Base-by-base conservation (phyloP, 2,113 vertebrate species). In the Platycercus adscitus region DNA sequence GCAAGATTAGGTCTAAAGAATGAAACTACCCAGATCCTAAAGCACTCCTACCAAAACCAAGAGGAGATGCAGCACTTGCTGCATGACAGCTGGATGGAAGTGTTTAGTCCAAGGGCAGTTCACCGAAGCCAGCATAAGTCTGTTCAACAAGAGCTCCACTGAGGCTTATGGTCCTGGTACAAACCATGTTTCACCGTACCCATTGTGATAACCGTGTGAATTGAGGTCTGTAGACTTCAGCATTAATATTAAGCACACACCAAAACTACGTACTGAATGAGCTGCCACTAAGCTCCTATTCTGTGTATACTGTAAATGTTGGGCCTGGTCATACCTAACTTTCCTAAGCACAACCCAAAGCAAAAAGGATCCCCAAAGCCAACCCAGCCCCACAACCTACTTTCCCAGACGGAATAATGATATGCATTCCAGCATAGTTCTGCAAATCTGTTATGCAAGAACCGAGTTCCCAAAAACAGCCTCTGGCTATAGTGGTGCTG, bases 351-450 rank as follows among this genome's bases (percentile, higher is more conserved):
- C 12, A 60, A 71, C 35, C 10, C 63, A 72, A 89, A 91, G 7
- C 33, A 53, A 35, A 43, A 75, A 47, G 52, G 10, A 37, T 14
- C 7, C 19, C 26, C 39, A 66, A 52, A 79, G 20, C 49, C 53
- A 89, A 11, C 39, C 17, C 13, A 33, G 13, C 24, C 37, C 31
- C 11, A 14, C 53, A 86, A 29, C 37, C 52, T 86, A 11, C 50
- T 87, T 89, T 82, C 39, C 91, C 77, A 95, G 89, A 55, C 17
- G 33, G 8, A 49, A 83, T 90, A 97, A 97, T 87, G 95, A 17
- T 43, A 93, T 39, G 65, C 88, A 97, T 97, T 97, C 86, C 94
- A 86, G 78, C 71, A 92, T 89, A 89, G 79, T 55, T 95, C 90
- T 97, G 70, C 39, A 88, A 73, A 65, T 72, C 81, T 65, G 53